Evolutionary conservation across 2,797 vertebrate species (phyloP).

Genomic region (Prionace glauca): DNA sequence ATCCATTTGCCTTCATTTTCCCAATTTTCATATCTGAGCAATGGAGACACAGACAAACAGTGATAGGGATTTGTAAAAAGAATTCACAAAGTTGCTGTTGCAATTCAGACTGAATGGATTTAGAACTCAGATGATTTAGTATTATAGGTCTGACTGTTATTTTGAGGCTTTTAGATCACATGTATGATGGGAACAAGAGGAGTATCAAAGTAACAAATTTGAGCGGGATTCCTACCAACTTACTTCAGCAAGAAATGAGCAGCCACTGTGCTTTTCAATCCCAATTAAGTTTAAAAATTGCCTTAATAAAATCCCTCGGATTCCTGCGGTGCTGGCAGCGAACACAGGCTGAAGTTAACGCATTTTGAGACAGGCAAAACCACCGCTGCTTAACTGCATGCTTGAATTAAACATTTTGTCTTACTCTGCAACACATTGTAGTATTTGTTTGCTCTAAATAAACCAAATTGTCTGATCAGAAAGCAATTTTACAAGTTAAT

Average conservation of each 20-base stretch:
- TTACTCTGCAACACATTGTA: conserved; percentile 10
- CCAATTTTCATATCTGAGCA: neutral
- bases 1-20: neutral
- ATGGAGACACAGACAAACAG: neutral
- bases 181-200: neutral
- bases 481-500: conserved; percentile 37
- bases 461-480: neutral
- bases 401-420: conserved; percentile 30
- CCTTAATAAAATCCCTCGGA: neutral
- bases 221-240: neutral
- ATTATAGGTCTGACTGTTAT: neutral
- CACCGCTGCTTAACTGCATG: neutral
- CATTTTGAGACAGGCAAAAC: neutral
- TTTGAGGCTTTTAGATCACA: conserved; percentile 2
- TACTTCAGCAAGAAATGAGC: neutral
- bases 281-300: neutral
- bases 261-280: neutral
- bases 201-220: neutral
- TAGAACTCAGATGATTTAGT: neutral
- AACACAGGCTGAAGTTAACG: neutral
- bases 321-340: neutral
- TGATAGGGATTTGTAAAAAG: neutral
- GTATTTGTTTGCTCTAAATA: conserved; percentile 17
- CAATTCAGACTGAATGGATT: conserved; percentile 9
- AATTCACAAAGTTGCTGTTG: neutral